Base-by-base conservation (phyloP, 1,140 invertebrate species). In the Drosophila virilis region DNA sequence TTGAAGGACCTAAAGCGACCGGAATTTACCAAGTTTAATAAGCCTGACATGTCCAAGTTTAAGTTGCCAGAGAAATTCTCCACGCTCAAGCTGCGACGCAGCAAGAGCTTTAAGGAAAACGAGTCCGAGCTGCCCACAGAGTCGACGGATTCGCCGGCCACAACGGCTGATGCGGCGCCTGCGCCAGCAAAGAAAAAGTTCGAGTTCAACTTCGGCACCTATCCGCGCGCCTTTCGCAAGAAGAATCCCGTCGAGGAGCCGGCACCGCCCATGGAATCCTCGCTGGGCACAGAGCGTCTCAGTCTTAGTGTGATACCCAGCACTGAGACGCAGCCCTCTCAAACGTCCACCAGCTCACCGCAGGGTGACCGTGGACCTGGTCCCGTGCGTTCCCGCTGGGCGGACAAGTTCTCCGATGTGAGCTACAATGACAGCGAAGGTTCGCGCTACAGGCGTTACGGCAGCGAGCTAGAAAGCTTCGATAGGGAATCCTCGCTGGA, bases 151-250 rank as follows among this genome's bases (percentile, higher is more conserved):
- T 51, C 35, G 8, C 42, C 66, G 33, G 38, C 66, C 40, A 51
- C 75, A 33, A 50, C 52, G 10, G 57, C 64, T 10, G 69, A 61
- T 15, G 61, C 10, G 10, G 43, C 62, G 0, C 82, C 91, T 2
- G 90, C 88, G 62, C 91, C 92, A 8, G 85, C 85, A 38, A 94
- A 92, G 86, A 93, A 93, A 92, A 94, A 92, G 86, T 96, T 94
- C 45, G 94, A 95, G 32, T 96, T 96, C 91, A 95, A 96, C 85
- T 95, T 96, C 66, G 94, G 94, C 73, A 97, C 96, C 0, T 96
- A 96, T 91, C 96, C 96, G 1, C 93, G 96, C 59, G 93, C 96
- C 37, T 96, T 97, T 78, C 94, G 94, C 43, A 94, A 93, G 70
- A 95, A 95, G 73, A 95, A 93, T 71, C 92, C 93, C 8, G 92